A percentile compares a stretch with the other conserved stretches of the same genome.
Evolutionary conservation across 2,888 invertebrate genomes (phyloP).

Genomic region (Amiota communis): DNA sequence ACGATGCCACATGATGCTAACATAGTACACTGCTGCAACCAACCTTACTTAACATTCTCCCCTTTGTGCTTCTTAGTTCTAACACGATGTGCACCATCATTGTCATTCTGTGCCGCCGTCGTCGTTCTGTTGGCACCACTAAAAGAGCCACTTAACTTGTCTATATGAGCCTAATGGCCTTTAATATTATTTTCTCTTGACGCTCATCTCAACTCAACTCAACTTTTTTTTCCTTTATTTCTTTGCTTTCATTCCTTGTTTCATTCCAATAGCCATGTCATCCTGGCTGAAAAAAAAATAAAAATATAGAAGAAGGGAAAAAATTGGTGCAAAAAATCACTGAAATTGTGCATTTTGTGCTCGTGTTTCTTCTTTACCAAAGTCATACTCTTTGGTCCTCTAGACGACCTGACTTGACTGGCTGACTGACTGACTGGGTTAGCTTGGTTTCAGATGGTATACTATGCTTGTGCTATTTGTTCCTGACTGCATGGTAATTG

Average conservation of each 20-base stretch:
- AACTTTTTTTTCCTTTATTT: slow-evolving; percentile 25
- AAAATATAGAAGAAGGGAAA: slow-evolving; percentile 50
- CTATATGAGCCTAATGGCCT: slow-evolving; percentile 73
- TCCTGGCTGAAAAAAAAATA: slow-evolving; percentile 14
- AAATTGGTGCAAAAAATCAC: slow-evolving; percentile 46
- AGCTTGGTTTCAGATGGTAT: too few relatives aligned
- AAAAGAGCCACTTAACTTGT: slow-evolving; percentile 73
- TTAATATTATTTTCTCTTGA: slow-evolving; percentile 66
- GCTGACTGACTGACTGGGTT: slow-evolving; percentile 43
- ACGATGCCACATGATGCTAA: slow-evolving; percentile 20
- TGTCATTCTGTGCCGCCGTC: slow-evolving; percentile 41
- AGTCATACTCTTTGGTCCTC: neutral
- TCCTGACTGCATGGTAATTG: slow-evolving; percentile 64
- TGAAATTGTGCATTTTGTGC: slow-evolving; percentile 64
- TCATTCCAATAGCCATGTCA: slow-evolving; percentile 18
- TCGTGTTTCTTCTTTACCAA: slow-evolving; percentile 14
- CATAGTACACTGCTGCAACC: slow-evolving; percentile 16
- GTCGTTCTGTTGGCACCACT: slow-evolving; percentile 44
- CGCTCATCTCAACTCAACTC: neutral
- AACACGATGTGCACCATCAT: neutral
- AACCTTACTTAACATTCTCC: neutral
- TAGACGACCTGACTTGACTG: slow-evolving; percentile 31
- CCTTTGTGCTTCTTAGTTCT: neutral
- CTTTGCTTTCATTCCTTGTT: slow-evolving; percentile 33
- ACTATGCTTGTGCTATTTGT: neutral